phyloP scores from a whole-genome alignment of 2,888 invertebrate species.

The Amitus sp. region DNA sequence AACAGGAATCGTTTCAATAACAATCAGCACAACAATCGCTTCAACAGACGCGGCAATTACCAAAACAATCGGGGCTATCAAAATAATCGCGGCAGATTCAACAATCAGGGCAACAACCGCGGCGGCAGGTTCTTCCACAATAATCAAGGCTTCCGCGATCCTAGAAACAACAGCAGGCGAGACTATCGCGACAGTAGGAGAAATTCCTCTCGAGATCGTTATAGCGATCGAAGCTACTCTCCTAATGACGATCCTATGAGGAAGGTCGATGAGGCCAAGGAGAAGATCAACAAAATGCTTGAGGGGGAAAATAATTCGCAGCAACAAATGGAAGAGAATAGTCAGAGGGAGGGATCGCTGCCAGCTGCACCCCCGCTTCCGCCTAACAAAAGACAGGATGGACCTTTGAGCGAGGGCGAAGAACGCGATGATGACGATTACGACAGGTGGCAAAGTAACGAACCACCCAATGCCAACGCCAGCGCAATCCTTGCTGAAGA shows the following conservation, averaged over 20 bases:
- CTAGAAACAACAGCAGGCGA: slow-evolving; percentile 71
- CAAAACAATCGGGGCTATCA: slow-evolving; percentile 55
- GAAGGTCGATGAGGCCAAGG: slow-evolving; percentile 69
- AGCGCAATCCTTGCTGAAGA: no score
- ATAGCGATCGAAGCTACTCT: slow-evolving; percentile 69
- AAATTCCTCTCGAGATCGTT: slow-evolving; percentile 64
- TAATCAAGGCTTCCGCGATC: slow-evolving; percentile 71
- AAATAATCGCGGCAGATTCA: slow-evolving; percentile 45
- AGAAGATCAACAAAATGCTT: slow-evolving; percentile 71
- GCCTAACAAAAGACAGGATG: slow-evolving; percentile 67
- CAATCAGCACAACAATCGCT: slow-evolving; percentile 54
- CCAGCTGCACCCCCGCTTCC: slow-evolving; percentile 38
- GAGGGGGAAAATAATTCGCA: slow-evolving; percentile 54
- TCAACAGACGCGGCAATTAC: slow-evolving; percentile 50
- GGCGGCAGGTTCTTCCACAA: slow-evolving; percentile 61
- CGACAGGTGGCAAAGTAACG: slow-evolving; percentile 58
- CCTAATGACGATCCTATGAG: slow-evolving; percentile 65
- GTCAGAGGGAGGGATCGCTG: slow-evolving; percentile 11
- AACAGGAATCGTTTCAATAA: slow-evolving; percentile 57
- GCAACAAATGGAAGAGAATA: slow-evolving; percentile 50
- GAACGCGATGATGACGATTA: slow-evolving; percentile 68
- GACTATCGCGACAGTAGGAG: slow-evolving; percentile 74
- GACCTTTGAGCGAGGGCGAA: slow-evolving; percentile 71
- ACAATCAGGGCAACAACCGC: slow-evolving; percentile 48
- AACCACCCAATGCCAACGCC: no score